These are phyloP conservation scores for Sebastes diploproa DNA, from an alignment of 2,797 vertebrate genomes.

Conservation along the genomic window DNA sequence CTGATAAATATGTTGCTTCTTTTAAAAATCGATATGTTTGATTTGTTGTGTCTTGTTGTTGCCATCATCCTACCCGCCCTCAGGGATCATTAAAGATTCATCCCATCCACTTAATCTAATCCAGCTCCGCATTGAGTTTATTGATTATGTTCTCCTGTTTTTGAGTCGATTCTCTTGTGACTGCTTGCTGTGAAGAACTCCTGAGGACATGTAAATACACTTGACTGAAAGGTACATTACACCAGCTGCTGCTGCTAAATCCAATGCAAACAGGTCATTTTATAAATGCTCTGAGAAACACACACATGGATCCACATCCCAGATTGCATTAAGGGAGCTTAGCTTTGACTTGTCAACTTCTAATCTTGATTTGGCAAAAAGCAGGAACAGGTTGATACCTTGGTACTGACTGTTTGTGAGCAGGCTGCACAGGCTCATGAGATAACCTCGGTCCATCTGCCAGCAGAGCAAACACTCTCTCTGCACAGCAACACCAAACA, in stretches of 20 bases:
- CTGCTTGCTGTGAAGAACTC: neutral
- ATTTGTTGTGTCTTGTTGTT: slow-evolving; percentile 1
- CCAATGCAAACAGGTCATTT: neutral
- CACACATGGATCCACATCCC: neutral
- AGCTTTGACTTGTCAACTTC: slow-evolving; percentile 33
- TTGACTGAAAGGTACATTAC: neutral
- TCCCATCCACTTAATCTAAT: slow-evolving; percentile 8
- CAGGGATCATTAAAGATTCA: slow-evolving; percentile 35
- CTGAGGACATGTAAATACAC: neutral
- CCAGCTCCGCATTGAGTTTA: neutral
- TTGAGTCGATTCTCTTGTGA: neutral
- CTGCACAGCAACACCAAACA: slow-evolving; percentile 19
- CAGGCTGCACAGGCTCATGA: neutral
- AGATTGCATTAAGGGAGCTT: slow-evolving; percentile 14
- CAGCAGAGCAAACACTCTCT: slow-evolving; percentile 14
- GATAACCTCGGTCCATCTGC: slow-evolving; percentile 39
- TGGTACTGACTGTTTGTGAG: neutral
- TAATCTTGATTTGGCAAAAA: slow-evolving; percentile 52
- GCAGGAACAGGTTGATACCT: neutral
- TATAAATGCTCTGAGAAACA: neutral
- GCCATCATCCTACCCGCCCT: neutral
- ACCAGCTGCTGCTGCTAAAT: neutral
- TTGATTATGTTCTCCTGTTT: neutral
- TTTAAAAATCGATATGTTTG: neutral
- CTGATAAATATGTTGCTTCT: neutral